phyloP scores from a whole-genome alignment of 2,888 invertebrate genomes.

The Heliconius sara region DNA sequence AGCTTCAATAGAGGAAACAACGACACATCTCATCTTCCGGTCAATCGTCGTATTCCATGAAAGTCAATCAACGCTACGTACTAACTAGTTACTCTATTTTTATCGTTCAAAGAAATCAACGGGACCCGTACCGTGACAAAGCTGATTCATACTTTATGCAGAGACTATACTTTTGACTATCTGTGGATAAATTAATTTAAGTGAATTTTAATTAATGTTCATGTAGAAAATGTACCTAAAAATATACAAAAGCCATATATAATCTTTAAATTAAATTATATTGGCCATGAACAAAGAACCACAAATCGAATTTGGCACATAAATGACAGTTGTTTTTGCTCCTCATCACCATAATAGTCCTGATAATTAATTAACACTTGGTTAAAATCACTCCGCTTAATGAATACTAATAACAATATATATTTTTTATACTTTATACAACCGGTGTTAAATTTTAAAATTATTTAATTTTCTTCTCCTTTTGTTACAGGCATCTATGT shows the following conservation, averaged over 20 bases:
- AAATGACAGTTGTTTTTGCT: slow-evolving; percentile 1
- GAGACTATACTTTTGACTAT: slow-evolving; percentile 41
- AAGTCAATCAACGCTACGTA: slow-evolving; percentile 66
- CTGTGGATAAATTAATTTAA: slow-evolving; percentile 40
- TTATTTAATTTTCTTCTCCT: neutral
- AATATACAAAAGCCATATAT: neutral
- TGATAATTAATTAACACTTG: neutral
- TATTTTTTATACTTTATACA: neutral
- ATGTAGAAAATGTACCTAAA: slow-evolving; percentile 11
- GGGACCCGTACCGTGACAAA: slow-evolving; percentile 49
- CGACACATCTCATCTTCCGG: slow-evolving; percentile 59
- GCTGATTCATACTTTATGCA: slow-evolving; percentile 48
- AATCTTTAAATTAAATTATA: slow-evolving; percentile 22
- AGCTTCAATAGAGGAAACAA: slow-evolving; percentile 58
- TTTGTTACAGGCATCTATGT: slow-evolving; percentile 70
- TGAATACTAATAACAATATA: too few species aligned
- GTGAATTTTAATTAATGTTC: slow-evolving; percentile 22
- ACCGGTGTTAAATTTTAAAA: neutral
- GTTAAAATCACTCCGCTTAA: too few species aligned
- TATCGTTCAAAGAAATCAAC: slow-evolving; percentile 68
- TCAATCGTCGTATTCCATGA: slow-evolving; percentile 66
- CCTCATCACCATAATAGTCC: slow-evolving; percentile 1
- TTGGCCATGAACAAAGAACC: slow-evolving; percentile 6
- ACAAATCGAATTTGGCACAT: slow-evolving; percentile 2
- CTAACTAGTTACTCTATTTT: slow-evolving; percentile 65